Evolutionary conservation across 2,888 invertebrate species (phyloP).

Genomic region (Pandemis cinnamomeana): DNA sequence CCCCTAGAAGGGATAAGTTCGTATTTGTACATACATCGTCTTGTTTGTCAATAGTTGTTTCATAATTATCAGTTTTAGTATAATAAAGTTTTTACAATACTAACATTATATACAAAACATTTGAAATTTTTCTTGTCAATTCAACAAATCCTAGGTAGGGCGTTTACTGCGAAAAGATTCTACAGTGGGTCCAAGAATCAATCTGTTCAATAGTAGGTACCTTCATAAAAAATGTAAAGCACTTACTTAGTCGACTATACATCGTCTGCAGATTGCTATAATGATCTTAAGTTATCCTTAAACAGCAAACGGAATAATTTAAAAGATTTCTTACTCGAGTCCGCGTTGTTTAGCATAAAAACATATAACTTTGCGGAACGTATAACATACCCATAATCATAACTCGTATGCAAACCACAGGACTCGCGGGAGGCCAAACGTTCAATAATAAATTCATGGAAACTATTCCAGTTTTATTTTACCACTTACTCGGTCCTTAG

Average conservation of each 20-base stretch:
- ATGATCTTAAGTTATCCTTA: neutral
- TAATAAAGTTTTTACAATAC: too few species aligned
- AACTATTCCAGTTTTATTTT: constrained; percentile 27
- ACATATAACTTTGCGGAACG: neutral
- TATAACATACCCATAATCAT: constrained; percentile 23
- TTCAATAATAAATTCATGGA: constrained; percentile 15
- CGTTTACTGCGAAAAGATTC: too few species aligned
- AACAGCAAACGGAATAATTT: neutral
- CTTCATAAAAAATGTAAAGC: too few species aligned
- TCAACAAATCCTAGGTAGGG: too few species aligned
- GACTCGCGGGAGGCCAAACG: constrained; percentile 1
- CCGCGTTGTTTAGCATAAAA: constrained; percentile 7
- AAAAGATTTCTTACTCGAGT: constrained; percentile 5
- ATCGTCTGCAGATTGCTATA: neutral
- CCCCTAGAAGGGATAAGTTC: too few species aligned
- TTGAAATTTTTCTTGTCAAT: too few species aligned
- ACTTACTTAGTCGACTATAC: neutral
- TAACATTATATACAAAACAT: too few species aligned
- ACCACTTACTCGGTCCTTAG: constrained; percentile 29
- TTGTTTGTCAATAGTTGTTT: too few species aligned
- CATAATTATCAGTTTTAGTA: too few species aligned
- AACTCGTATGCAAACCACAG: constrained; percentile 28
- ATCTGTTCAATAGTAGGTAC: too few species aligned
- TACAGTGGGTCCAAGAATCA: too few species aligned
- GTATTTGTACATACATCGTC: too few species aligned